Evolutionary conservation across 2,888 invertebrate species (phyloP).

Genomic region (Caenorhabditis doughertyi): DNA sequence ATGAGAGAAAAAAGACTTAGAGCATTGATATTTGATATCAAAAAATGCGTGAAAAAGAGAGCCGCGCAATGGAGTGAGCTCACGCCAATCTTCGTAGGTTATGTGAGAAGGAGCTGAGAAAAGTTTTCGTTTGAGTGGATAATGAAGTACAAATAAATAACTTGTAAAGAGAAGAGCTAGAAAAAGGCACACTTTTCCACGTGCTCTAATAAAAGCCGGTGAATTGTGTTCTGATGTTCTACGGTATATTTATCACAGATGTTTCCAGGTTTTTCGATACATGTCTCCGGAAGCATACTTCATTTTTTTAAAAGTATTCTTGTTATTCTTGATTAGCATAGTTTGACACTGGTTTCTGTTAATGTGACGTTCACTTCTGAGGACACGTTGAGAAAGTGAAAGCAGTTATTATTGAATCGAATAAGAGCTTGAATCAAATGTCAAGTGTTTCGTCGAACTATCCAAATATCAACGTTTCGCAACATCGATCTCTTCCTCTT

Average conservation of each 20-base stretch:
- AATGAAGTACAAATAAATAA: conserved; percentile 53
- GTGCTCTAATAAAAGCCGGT: neutral
- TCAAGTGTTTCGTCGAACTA: neutral
- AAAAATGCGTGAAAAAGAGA: conserved; percentile 12
- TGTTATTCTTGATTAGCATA: too few relatives aligned
- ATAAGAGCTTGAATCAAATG: neutral
- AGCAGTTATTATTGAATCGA: neutral
- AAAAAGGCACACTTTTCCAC: neutral
- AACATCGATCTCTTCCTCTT: conserved; percentile 1
- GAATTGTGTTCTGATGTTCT: neutral
- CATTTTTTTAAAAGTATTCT: too few relatives aligned
- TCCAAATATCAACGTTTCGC: conserved; percentile 37
- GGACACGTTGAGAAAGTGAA: too few relatives aligned
- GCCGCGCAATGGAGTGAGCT: neutral
- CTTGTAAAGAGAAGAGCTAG: conserved; percentile 1
- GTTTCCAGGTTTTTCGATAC: too few relatives aligned
- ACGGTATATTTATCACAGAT: neutral
- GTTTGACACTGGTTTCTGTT: too few relatives aligned
- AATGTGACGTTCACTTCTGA: too few relatives aligned
- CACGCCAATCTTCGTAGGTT: conserved; percentile 28
- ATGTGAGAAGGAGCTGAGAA: conserved; percentile 10
- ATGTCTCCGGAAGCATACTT: too few relatives aligned
- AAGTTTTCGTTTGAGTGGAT: conserved; percentile 27
- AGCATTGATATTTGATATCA: conserved; percentile 56
- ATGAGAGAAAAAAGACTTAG: conserved; percentile 27